Conservation (phyloP, 2,113 vertebrate genomes). For the Grantiella picta region DNA sequence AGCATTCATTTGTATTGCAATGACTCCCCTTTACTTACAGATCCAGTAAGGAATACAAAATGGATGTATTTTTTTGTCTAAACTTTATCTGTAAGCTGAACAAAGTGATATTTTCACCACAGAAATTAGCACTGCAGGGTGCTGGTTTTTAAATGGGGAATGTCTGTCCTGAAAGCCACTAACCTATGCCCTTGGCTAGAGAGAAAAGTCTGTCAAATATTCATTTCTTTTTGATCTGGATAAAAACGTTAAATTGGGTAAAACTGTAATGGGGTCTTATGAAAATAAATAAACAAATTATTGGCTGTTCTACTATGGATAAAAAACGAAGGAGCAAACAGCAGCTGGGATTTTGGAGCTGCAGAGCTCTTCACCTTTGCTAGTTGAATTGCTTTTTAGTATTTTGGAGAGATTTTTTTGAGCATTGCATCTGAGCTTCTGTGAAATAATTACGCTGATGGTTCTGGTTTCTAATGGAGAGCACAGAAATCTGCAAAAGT, state of each 20-base stretch:
- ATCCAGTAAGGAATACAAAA: background rate
- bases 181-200: background rate
- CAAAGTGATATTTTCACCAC: background rate
- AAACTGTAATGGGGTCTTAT: background rate
- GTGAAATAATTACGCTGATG: background rate
- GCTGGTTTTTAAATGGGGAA: background rate
- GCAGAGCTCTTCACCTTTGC: background rate
- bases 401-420: background rate
- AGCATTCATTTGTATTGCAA: background rate
- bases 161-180: background rate
- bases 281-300: background rate
- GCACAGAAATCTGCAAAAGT: slow-evolving; percentile 35
- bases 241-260: background rate
- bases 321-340: background rate
- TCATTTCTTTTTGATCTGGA: background rate
- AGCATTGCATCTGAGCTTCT: background rate
- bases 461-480: background rate
- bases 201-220: background rate
- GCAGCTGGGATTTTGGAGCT: background rate
- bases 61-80: background rate
- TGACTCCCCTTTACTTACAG: background rate
- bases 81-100: background rate
- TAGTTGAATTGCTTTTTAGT: background rate
- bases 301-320: background rate
- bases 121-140: background rate